Evolutionary conservation across 37 sponge, comb jelly and placozoan species (phyloP).

Genomic region (Spongilla lacustris): DNA sequence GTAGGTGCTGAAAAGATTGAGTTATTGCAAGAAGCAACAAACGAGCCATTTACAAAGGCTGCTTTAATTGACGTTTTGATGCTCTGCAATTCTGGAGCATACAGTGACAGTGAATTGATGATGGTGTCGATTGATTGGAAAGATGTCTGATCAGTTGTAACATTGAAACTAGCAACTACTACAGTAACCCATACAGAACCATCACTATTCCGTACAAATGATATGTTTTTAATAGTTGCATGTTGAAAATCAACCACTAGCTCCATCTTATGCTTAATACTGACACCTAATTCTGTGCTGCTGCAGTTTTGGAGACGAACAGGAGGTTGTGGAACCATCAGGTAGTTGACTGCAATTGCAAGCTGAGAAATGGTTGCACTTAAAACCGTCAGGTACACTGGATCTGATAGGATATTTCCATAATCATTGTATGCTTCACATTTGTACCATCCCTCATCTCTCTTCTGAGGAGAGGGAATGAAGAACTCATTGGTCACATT

Average conservation of each 20-base stretch:
- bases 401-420: conserved; percentile 4
- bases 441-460: conserved; percentile 45
- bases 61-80: not conserved
- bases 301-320: not conserved
- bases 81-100: not conserved
- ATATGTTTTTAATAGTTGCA: not conserved
- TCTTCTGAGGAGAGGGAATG: conserved; percentile 7
- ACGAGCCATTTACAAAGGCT: not conserved
- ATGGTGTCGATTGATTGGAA: not conserved
- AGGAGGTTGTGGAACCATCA: not conserved
- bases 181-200: not conserved
- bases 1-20: not conserved
- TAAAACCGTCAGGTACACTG: conserved; percentile 30
- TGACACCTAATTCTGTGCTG: not conserved
- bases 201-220: not conserved
- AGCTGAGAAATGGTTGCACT: conserved; percentile 11
- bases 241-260: not conserved
- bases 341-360: not conserved
- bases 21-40: not conserved
- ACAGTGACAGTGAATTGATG: not conserved
- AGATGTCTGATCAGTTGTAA: not conserved
- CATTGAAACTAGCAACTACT: not conserved
- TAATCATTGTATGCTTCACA: conserved; percentile 22
- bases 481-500: conserved; percentile 21
- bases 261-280: not conserved